Evolutionary conservation across 1,140 invertebrate species (phyloP).

Genomic region (Antheraea mylitta): DNA sequence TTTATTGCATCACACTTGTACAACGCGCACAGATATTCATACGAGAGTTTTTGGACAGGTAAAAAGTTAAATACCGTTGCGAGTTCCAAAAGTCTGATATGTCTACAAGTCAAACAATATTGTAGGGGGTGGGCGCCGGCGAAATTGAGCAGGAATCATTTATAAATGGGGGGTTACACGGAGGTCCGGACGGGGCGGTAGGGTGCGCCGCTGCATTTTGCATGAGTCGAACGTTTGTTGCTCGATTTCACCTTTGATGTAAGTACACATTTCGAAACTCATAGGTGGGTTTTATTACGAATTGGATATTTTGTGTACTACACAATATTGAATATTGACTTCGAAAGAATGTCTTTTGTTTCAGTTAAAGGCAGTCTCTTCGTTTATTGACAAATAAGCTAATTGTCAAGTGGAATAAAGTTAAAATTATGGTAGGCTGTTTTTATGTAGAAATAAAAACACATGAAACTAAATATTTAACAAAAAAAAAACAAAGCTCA

Average conservation of each 20-base stretch:
- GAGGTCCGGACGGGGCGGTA: slow-evolving; percentile 39
- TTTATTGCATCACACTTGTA: too few relatives aligned
- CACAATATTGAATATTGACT: background rate
- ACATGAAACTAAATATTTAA: too few relatives aligned
- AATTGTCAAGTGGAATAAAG: too few relatives aligned
- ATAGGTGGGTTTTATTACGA: background rate
- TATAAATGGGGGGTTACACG: slow-evolving; percentile 59
- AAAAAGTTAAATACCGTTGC: background rate
- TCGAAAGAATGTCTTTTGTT: background rate
- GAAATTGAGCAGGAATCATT: slow-evolving; percentile 73
- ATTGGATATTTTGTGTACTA: background rate
- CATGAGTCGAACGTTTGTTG: slow-evolving; percentile 54
- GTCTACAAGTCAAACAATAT: slow-evolving; percentile 69
- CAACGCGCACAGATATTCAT: too few relatives aligned
- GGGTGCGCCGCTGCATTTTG: slow-evolving; percentile 62
- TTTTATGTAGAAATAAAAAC: too few relatives aligned
- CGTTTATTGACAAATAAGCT: too few relatives aligned
- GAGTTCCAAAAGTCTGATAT: slow-evolving; percentile 6
- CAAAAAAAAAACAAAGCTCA: too few relatives aligned
- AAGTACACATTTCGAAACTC: slow-evolving; percentile 8
- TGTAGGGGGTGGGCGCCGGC: slow-evolving; percentile 37
- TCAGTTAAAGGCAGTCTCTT: too few relatives aligned
- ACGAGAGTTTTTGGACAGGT: background rate
- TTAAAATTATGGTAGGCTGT: too few relatives aligned
- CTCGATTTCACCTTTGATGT: slow-evolving; percentile 28